Conservation (phyloP, 2,888 invertebrate species). For the Drosophila vallismaia region DNA sequence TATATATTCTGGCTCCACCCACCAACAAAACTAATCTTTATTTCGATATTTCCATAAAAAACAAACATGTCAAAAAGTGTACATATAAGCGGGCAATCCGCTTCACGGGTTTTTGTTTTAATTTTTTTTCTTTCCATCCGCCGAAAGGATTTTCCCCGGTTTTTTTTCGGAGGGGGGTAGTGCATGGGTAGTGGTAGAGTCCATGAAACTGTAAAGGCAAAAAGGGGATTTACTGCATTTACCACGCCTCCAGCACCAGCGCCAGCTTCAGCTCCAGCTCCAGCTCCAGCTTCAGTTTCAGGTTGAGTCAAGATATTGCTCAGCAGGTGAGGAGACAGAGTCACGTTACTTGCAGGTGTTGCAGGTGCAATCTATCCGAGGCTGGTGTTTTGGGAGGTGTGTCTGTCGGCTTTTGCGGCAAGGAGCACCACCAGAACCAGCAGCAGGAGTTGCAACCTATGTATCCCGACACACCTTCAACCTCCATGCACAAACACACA, state of each 20-base stretch:
- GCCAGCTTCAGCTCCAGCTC: too few species aligned
- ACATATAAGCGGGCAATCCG: slow-evolving; percentile 14
- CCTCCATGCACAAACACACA: slow-evolving; percentile 11
- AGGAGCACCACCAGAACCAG: slow-evolving; percentile 33
- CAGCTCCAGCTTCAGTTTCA: neutral
- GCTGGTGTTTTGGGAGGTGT: slow-evolving; percentile 15
- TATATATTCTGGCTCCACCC: neutral
- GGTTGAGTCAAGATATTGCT: slow-evolving; percentile 43
- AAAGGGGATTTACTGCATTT: slow-evolving; percentile 72
- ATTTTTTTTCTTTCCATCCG: slow-evolving; percentile 8
- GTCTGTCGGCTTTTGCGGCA: slow-evolving; percentile 60
- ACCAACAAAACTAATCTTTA: slow-evolving; percentile 66
- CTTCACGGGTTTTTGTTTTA: slow-evolving; percentile 26
- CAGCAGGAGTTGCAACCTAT: slow-evolving; percentile 48
- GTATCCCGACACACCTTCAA: slow-evolving; percentile 15
- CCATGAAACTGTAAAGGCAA: slow-evolving; percentile 65
- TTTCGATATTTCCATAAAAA: slow-evolving; percentile 74
- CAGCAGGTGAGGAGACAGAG: slow-evolving; percentile 63
- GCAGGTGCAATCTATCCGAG: slow-evolving; percentile 78
- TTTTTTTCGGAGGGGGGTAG: neutral
- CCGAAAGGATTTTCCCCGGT: neutral
- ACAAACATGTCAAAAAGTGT: slow-evolving; percentile 69
- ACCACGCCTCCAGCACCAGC: slow-evolving; percentile 53
- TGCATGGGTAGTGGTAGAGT: slow-evolving; percentile 35
- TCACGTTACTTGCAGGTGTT: slow-evolving; percentile 81